These are phyloP conservation scores for Drosophila grimshawi DNA, from an alignment of 1,140 invertebrate genomes.

Conservation along the genomic window DNA sequence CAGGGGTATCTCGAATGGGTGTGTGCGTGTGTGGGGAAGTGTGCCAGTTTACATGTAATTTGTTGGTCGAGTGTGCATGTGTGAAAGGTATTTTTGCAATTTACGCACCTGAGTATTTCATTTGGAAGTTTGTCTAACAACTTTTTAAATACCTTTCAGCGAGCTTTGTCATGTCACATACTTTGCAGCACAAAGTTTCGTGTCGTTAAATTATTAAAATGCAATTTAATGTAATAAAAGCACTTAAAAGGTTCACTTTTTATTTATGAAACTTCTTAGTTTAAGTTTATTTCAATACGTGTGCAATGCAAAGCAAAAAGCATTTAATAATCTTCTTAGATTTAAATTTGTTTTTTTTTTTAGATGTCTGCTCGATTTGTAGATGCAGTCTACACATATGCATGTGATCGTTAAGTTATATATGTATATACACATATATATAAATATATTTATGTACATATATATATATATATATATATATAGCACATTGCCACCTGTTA, in stretches of 20 bases:
- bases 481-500: too few relatives aligned
- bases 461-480: too few relatives aligned
- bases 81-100: slow-evolving; percentile 56
- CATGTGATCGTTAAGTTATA: too few relatives aligned
- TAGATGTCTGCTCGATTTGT: too few relatives aligned
- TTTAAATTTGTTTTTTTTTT: too few relatives aligned
- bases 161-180: slow-evolving; percentile 52
- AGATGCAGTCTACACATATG: too few relatives aligned
- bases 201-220: slow-evolving; percentile 2
- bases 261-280: background rate
- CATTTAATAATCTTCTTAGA: too few relatives aligned
- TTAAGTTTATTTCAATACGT: too few relatives aligned
- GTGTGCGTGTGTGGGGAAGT: background rate
- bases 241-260: background rate
- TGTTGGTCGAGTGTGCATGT: slow-evolving; percentile 12
- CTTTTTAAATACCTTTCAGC: slow-evolving; percentile 70
- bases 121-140: slow-evolving; percentile 74
- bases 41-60: background rate
- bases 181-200: slow-evolving; percentile 20
- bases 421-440: too few relatives aligned
- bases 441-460: too few relatives aligned
- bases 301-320: too few relatives aligned
- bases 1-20: background rate
- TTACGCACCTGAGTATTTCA: slow-evolving; percentile 64
- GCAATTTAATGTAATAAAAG: slow-evolving; percentile 7